A percentile compares a stretch with the other conserved stretches of the same genome.
phyloP scores from a whole-genome alignment of 1,140 invertebrate genomes.

The Calliopsis andreniformis region DNA sequence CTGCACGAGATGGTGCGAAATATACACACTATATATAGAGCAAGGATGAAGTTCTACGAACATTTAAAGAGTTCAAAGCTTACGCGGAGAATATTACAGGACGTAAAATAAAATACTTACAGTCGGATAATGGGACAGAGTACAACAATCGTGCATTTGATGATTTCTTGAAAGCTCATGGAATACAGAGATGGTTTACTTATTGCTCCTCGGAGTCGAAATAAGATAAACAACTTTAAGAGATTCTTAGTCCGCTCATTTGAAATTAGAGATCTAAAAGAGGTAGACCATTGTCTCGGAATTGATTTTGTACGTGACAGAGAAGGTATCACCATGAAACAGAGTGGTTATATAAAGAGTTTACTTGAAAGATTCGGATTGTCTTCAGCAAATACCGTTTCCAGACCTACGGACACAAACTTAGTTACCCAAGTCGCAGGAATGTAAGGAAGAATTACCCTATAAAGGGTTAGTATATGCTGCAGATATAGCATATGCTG shows the following conservation, averaged over 20 bases:
- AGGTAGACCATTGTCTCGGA: constrained; percentile 3
- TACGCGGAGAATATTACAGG: constrained; percentile 9
- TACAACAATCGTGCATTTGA: constrained; percentile 66
- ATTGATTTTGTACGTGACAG: neutral
- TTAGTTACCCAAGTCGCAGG: neutral
- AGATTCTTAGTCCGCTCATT: neutral
- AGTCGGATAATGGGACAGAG: constrained; percentile 51
- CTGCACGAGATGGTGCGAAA: neutral
- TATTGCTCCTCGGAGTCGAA: constrained; percentile 12
- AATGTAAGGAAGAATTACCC: neutral
- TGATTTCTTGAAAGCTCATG: constrained; percentile 49
- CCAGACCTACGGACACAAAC: constrained; percentile 7
- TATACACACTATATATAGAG: constrained; percentile 2
- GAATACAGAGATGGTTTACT: constrained; percentile 47
- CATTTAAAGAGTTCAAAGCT: constrained; percentile 16
- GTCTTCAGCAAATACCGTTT: constrained; percentile 6
- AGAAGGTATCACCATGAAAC: neutral
- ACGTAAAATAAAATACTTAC: constrained; percentile 11
- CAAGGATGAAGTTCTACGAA: neutral
- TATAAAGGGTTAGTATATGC: neutral
- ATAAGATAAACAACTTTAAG: constrained; percentile 1
- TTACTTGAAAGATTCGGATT: constrained; percentile 13
- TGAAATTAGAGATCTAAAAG: neutral
- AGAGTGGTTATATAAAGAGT: constrained; percentile 1
- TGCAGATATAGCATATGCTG: neutral